Evolutionary conservation across 2,113 vertebrate species (phyloP), one percentile per base, ranked within the genome.

Genomic region (Pluvialis apricaria): DNA sequence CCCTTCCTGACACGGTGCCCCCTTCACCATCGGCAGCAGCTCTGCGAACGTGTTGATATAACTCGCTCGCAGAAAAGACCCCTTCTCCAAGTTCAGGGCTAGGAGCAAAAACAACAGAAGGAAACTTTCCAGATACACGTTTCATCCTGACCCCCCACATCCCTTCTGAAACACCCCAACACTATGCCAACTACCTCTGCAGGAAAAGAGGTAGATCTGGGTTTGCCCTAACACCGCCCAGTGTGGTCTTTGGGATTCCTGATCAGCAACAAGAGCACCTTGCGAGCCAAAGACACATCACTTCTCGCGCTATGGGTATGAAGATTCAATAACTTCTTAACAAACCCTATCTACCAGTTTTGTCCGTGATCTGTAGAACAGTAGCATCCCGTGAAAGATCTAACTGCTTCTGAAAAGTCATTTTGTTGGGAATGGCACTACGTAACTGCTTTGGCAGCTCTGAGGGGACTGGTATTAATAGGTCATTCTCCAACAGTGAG

Each of bases 401-500:
- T n/a, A 69, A 72, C n/a, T 71, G 57, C 26, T 75, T 80, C 44
- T n/a, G 19, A 38, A 54, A 92, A 70, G 65, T 38, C 5, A 54
- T 42, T 90, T 47, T 84, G 64, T 52, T 88, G 22, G 55, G 79
- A 76, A 8, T 61, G 69, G 73, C 86, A 70, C 26, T 51, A 57
- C 9, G 2, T 13, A 68, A 64, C 42, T 47, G 38, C 80, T 88
- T 71, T 77, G 20, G 40, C 80, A 94, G 65, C 71, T 89, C 71
- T 2, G 2, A 91, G 40, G 47, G 45, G 13, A 76, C 36, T 40
- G 44, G 31, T 78, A 58, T 90, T 92, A 93, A 80, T 20, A 80
- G 90, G 93, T 64, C 66, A 62, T 52, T 84, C 55, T 94, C 64
- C 90, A 90, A 36, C 14, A 70, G 62, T 32, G 52, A 95, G 78